Conservation (phyloP, 2,113 vertebrate species). For the Choloepus hoffmanni region DNA sequence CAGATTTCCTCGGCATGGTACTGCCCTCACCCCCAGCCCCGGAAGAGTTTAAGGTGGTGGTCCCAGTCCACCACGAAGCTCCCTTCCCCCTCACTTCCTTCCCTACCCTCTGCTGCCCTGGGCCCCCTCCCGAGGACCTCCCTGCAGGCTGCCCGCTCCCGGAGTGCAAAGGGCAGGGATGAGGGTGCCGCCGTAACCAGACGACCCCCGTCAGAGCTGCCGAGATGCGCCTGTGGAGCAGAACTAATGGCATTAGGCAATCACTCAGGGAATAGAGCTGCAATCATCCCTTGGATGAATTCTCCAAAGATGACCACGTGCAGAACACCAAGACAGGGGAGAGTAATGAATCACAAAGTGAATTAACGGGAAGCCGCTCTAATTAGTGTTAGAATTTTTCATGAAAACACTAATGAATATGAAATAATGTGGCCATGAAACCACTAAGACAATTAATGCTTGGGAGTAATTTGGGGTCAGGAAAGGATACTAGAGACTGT, state of each 20-base stretch:
- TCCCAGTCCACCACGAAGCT: not conserved
- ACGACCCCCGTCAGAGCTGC: not conserved
- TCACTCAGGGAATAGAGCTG: slow-evolving; percentile 74
- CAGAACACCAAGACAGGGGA: slow-evolving; percentile 72
- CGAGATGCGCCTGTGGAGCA: slow-evolving; percentile 49
- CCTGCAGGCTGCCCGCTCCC: not conserved
- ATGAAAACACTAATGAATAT: slow-evolving; percentile 85
- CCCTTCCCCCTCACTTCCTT: not conserved
- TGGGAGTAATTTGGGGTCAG: slow-evolving; percentile 78
- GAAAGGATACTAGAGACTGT: slow-evolving; percentile 69
- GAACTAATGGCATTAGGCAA: slow-evolving; percentile 75
- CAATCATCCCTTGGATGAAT: slow-evolving; percentile 76
- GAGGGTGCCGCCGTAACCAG: slow-evolving; percentile 65
- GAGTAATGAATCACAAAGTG: slow-evolving; percentile 80
- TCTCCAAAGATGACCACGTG: slow-evolving; percentile 81
- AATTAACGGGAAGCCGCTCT: slow-evolving; percentile 81
- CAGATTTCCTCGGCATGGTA: not conserved
- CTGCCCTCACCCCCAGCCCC: not conserved
- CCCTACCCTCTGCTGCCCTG: not conserved
- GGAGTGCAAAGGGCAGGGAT: not conserved
- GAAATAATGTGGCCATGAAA: slow-evolving; percentile 81
- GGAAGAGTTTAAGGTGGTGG: not conserved
- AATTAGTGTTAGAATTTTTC: slow-evolving; percentile 84
- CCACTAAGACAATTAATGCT: slow-evolving; percentile 79
- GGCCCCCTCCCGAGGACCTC: not conserved